Evolutionary conservation across 2,797 vertebrate genomes (phyloP), one percentile per base, ranked within the genome.

Genomic region (Eupleurogrammus muticus): DNA sequence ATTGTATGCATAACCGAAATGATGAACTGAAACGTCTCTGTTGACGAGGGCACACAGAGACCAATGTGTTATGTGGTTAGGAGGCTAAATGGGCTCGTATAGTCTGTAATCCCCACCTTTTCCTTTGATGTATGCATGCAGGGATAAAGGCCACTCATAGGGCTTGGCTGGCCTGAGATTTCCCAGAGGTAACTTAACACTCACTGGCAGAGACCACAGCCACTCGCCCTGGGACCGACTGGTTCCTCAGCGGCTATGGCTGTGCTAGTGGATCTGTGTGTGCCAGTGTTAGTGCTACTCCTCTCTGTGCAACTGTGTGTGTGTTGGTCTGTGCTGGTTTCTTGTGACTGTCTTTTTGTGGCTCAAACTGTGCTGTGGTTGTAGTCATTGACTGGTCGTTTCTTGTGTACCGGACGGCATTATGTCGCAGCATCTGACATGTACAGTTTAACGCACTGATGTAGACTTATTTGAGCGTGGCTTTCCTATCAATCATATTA

Each of bases 111-210:
- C 91, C 91, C 92, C 84, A 93, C 92, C 93, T 95, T 94, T 91
- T 94, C 94, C 93, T 95, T 92, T 94, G 93, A 93, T 93, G 92
- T 94, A 95, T 94, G 94, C 94, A 95, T 95, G 94, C 94, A 95
- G 94, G 93, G 92, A 93, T 94, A 95, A 92, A 92, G 93, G 92
- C 93, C 92, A 92, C 83, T 92, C 93, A 93, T 94, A 93, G 91
- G 92, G 91, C 93, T n/a, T 90, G 93, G 90, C 92, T 88, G 93
- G 91, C 90, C 93, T 92, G 93, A 93, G 84, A 89, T 92, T 92
- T 93, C 91, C 91, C 93, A 85, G 93, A 95, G 94, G 94, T 93
- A 93, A 93, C 90, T 92, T 93, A 94, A 94, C 92, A 90, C 91
- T 91, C 82, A 52, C 90, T 93, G 90, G 90, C 91, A 91, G 89